Percentiles rank a stretch among this genome's conserved stretches.
Conservation (phyloP, 2,113 vertebrate genomes). For the Opisthocomus hoazin region DNA sequence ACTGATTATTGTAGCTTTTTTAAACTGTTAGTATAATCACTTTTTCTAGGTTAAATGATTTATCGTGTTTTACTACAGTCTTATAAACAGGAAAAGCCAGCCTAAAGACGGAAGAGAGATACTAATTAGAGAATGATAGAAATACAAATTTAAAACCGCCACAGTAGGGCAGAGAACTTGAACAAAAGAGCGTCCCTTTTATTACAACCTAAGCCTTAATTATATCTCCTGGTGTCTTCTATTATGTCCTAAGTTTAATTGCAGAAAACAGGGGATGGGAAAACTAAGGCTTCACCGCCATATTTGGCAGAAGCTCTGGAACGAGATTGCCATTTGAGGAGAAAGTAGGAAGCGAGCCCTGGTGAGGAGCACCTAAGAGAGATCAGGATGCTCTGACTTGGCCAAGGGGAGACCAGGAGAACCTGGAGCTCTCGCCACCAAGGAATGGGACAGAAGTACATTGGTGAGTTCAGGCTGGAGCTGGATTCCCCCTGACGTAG, state of each 20-base stretch:
- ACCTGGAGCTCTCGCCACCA: background rate
- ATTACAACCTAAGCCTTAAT: conserved; percentile 52
- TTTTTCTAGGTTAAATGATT: conserved; percentile 47
- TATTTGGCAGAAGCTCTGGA: background rate
- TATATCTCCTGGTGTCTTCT: conserved; percentile 13
- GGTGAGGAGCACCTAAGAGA: background rate
- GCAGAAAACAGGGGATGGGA: conserved; percentile 17
- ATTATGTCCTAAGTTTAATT: conserved; percentile 27
- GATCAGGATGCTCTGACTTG: background rate
- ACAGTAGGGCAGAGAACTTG: conserved; percentile 17
- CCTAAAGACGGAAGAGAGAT: conserved; percentile 39
- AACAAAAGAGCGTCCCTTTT: conserved; percentile 33
- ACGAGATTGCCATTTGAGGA: background rate
- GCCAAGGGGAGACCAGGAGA: background rate
- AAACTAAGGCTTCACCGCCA: background rate
- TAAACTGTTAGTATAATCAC: background rate
- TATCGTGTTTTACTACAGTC: background rate
- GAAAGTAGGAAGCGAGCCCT: conserved; percentile 1
- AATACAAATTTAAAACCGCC: conserved; percentile 49
- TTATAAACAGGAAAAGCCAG: conserved; percentile 57
- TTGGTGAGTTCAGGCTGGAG: background rate
- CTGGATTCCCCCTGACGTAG: background rate
- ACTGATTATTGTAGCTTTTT: background rate
- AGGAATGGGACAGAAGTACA: background rate
- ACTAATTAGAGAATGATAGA: conserved; percentile 53